A percentile compares a stretch with the other conserved stretches of the same genome.
Evolutionary conservation across 1,140 invertebrate species (phyloP).

Genomic region (Elymnias hypermnestra): DNA sequence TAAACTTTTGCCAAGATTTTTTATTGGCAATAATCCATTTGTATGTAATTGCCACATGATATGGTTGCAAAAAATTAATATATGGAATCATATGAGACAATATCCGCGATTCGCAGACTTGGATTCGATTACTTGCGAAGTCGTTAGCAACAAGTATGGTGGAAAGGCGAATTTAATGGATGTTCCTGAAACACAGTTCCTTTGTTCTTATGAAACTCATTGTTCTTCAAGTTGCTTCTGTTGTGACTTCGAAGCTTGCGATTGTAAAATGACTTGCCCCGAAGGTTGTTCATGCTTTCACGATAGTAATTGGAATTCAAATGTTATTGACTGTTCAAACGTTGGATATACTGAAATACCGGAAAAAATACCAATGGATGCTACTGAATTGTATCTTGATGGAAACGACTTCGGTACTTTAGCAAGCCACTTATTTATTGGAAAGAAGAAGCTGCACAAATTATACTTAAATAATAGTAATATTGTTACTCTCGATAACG

Average conservation of each 20-base stretch:
- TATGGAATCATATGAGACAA: constrained; percentile 81
- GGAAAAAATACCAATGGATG: constrained; percentile 91
- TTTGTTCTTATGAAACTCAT: constrained; percentile 91
- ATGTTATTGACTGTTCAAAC: constrained; percentile 91
- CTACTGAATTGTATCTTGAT: constrained; percentile 91
- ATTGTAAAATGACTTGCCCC: constrained; percentile 94
- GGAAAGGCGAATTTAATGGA: constrained; percentile 85
- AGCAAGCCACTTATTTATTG: constrained; percentile 90
- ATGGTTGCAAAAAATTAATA: constrained; percentile 87
- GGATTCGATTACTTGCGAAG: constrained; percentile 87
- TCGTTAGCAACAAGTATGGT: constrained; percentile 89
- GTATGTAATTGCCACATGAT: constrained; percentile 91
- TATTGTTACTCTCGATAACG: constrained; percentile 85
- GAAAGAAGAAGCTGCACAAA: constrained; percentile 88
- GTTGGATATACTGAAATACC: constrained; percentile 85
- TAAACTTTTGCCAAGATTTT: constrained; percentile 83
- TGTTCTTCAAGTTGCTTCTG: constrained; percentile 92
- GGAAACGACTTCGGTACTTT: constrained; percentile 88
- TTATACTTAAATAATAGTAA: constrained; percentile 90
- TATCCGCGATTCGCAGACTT: constrained; percentile 90
- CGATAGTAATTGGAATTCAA: constrained; percentile 91
- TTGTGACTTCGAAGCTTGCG: constrained; percentile 93
- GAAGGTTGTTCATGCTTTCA: constrained; percentile 91
- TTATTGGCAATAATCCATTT: constrained; percentile 89
- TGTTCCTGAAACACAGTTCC: constrained; percentile 88